Conservation (phyloP, 2,797 vertebrate species). For the Aphelocoma californica region DNA sequence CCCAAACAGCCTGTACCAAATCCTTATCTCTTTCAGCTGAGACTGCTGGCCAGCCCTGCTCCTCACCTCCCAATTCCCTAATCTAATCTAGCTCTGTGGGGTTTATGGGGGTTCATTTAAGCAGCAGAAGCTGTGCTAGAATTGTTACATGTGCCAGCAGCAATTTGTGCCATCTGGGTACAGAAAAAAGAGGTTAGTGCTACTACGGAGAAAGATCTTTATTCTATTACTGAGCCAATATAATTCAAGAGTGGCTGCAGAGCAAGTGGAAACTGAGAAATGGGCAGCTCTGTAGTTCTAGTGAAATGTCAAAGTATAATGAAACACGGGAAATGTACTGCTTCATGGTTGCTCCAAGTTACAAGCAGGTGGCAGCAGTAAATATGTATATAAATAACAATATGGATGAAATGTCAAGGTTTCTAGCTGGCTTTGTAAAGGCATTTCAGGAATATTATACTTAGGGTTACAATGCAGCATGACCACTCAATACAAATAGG, state of each 20-base stretch:
- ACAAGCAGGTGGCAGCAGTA: conserved; percentile 75
- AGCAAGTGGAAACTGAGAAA: conserved; percentile 73
- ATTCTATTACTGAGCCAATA: conserved; percentile 72
- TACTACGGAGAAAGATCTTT: conserved; percentile 68
- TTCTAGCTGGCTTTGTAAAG: conserved; percentile 72
- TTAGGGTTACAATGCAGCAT: conserved; percentile 47
- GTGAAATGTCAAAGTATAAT: conserved; percentile 76
- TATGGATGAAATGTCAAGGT: conserved; percentile 72
- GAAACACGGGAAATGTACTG: conserved; percentile 62
- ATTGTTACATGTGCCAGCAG: conserved; percentile 75
- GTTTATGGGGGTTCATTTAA: conserved; percentile 76
- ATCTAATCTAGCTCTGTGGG: conserved; percentile 80
- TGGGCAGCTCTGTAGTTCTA: conserved; percentile 63
- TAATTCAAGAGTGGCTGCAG: conserved; percentile 70
- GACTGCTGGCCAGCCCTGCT: conserved; percentile 71
- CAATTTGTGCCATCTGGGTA: conserved; percentile 75
- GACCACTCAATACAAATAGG: conserved; percentile 29
- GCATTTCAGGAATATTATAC: conserved; percentile 64
- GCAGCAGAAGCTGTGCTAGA: conserved; percentile 74
- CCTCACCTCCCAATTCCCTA: conserved; percentile 82
- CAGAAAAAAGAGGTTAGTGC: conserved; percentile 25
- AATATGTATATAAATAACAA: conserved; percentile 79
- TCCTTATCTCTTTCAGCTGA: conserved; percentile 52
- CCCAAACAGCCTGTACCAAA: conserved; percentile 38
- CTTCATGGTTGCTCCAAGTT: conserved; percentile 62